A percentile compares a stretch with the other conserved stretches of the same genome.
phyloP scores from a whole-genome alignment of 2,113 vertebrate species.

The Columba janthina region DNA sequence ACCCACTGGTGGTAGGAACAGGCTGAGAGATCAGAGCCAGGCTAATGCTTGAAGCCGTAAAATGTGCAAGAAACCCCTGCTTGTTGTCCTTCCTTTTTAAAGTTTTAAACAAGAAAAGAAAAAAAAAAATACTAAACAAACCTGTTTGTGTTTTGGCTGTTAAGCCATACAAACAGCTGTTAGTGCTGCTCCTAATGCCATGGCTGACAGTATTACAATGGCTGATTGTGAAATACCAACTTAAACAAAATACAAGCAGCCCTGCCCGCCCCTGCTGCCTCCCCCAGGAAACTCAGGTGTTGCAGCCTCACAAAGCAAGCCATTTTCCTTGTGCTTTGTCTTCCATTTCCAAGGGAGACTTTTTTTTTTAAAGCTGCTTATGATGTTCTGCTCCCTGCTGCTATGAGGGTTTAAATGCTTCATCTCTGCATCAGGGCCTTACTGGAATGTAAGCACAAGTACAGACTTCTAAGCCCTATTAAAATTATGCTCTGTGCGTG shows the following conservation, averaged over 20 bases:
- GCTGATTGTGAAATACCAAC: background rate
- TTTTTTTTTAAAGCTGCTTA: background rate
- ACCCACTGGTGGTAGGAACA: fast-evolving
- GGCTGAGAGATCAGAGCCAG: background rate
- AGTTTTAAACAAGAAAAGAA: background rate
- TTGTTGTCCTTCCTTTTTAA: too few relatives aligned
- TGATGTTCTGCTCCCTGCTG: background rate
- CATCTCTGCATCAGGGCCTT: background rate
- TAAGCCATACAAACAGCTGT: background rate
- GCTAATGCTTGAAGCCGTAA: background rate
- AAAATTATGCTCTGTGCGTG: background rate
- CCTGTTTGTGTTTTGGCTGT: background rate
- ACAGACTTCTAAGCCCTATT: background rate
- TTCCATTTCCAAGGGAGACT: background rate
- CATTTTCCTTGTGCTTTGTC: background rate
- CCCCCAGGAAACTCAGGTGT: fast-evolving
- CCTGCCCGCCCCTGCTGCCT: fast-evolving
- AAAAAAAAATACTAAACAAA: background rate
- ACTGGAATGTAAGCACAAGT: background rate
- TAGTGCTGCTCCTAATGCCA: background rate
- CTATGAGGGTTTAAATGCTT: background rate
- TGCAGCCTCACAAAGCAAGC: background rate
- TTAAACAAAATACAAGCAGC: background rate
- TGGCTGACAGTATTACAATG: background rate
- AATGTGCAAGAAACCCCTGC: background rate